Evolutionary conservation across 2,797 vertebrate genomes (phyloP).

Genomic region (Nasua narica): DNA sequence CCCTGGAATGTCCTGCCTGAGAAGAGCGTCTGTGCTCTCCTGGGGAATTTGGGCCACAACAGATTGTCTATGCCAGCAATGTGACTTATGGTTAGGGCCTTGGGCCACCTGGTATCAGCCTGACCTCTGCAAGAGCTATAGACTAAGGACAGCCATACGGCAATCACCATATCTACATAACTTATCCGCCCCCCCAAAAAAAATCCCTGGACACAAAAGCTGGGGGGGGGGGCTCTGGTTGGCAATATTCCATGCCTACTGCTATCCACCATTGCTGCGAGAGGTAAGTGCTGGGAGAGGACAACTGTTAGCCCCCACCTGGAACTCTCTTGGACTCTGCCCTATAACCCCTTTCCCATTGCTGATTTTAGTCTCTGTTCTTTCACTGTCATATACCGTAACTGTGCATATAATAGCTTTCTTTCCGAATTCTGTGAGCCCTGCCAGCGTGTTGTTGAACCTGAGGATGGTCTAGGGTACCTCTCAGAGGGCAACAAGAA

Average conservation of each 20-base stretch:
- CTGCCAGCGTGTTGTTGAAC: background rate
- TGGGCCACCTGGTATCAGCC: background rate
- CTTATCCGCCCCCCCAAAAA: background rate
- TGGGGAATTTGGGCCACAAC: background rate
- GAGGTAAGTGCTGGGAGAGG: background rate
- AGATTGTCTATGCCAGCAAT: background rate
- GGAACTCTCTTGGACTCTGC: background rate
- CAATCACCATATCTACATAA: background rate
- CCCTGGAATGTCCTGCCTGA: background rate
- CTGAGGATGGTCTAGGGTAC: background rate
- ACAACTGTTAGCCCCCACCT: background rate
- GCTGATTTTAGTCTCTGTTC: background rate
- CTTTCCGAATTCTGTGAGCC: background rate
- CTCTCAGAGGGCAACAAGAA: background rate
- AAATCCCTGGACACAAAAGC: background rate
- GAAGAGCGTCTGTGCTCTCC: background rate
- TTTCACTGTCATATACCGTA: background rate
- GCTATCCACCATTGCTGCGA: background rate
- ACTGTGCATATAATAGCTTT: background rate
- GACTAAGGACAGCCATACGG: background rate
- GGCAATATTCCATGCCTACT: background rate
- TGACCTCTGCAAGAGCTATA: background rate
- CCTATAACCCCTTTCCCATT: background rate
- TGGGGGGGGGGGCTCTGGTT: background rate
- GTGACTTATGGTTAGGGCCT: background rate